Conservation (phyloP, 2,113 vertebrate species). For the Haemorhous mexicanus region DNA sequence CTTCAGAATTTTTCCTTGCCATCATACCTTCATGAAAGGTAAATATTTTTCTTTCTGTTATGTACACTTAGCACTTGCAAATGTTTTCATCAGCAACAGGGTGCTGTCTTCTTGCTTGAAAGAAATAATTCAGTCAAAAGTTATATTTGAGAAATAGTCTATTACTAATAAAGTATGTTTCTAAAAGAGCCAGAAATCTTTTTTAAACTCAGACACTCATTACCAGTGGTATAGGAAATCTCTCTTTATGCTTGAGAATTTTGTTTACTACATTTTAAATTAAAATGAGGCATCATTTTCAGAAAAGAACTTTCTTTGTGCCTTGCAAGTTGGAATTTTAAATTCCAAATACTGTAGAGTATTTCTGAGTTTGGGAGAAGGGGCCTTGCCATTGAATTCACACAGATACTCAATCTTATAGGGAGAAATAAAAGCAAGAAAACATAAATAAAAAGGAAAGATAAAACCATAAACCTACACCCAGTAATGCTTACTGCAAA, state of each 20-base stretch:
- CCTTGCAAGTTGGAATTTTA: background rate
- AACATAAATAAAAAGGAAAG: background rate
- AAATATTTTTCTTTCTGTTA: conserved; percentile 52
- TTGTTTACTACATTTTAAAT: background rate
- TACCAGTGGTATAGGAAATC: background rate
- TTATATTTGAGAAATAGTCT: background rate
- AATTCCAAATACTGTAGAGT: background rate
- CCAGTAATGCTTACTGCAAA: background rate
- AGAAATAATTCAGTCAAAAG: background rate
- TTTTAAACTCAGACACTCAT: background rate
- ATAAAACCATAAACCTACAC: background rate
- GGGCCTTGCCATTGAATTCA: background rate
- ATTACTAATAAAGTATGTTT: background rate
- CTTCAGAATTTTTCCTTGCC: background rate
- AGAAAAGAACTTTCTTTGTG: background rate
- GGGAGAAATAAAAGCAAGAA: background rate
- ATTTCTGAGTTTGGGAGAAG: background rate
- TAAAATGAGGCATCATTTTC: background rate
- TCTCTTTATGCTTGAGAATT: background rate
- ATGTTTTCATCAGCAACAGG: background rate
- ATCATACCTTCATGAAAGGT: background rate
- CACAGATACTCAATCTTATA: background rate
- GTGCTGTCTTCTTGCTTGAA: background rate
- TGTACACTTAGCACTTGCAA: conserved; percentile 5
- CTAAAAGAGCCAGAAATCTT: background rate